A percentile compares a stretch with the other conserved stretches of the same genome.
phyloP scores from a whole-genome alignment of 2,113 vertebrate species.

The Notothenia coriiceps region DNA sequence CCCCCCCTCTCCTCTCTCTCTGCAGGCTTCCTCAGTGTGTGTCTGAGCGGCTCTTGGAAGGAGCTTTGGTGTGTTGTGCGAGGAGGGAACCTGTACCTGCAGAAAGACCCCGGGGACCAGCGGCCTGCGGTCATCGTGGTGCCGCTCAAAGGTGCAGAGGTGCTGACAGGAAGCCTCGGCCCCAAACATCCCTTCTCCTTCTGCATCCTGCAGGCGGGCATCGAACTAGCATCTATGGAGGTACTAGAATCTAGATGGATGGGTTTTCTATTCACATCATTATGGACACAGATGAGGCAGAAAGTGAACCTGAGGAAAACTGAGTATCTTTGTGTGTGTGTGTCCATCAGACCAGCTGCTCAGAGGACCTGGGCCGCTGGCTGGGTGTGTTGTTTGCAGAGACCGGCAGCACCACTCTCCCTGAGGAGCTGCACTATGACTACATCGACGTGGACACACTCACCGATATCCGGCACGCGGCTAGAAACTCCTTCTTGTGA shows the following conservation, averaged over 20 bases:
- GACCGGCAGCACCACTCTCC: conserved; percentile 87
- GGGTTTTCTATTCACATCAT: neutral
- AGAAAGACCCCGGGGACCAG: conserved; percentile 89
- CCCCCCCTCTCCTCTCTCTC: neutral
- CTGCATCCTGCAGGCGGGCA: conserved; percentile 89
- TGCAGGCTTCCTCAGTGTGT: conserved; percentile 90
- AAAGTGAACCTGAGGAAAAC: neutral
- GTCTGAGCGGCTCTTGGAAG: conserved; percentile 93
- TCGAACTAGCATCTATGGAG: conserved; percentile 90
- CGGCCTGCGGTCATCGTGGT: conserved; percentile 87
- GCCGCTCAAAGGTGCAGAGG: conserved; percentile 89
- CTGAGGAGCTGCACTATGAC: conserved; percentile 95
- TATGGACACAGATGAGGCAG: neutral
- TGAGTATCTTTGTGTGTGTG: conserved; percentile 3
- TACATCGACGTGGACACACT: conserved; percentile 98
- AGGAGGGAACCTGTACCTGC: conserved; percentile 89
- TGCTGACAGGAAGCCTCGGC: conserved; percentile 91
- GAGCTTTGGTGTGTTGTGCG: conserved; percentile 94
- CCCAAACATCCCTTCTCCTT: conserved; percentile 96
- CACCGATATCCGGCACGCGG: conserved; percentile 92
- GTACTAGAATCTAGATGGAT: conserved; percentile 67
- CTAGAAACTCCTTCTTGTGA: conserved; percentile 97
- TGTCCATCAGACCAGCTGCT: conserved; percentile 89
- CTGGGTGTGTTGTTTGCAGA: conserved; percentile 94
- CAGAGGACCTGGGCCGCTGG: conserved; percentile 96